phyloP scores from a whole-genome alignment of 2,888 invertebrate species.

The Heliconius charithonia region DNA sequence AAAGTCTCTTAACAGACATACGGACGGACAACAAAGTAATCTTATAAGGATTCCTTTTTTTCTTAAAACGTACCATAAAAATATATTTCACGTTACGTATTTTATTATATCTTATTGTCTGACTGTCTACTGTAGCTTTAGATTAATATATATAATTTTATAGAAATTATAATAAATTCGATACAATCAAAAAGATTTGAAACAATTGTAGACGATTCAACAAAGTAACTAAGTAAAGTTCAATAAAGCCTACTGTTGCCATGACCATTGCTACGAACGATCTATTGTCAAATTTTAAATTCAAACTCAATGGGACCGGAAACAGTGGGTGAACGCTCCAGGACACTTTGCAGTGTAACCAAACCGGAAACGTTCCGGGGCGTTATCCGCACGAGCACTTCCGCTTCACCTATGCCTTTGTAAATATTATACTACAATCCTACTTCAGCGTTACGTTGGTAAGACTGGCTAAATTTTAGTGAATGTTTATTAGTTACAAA shows the following conservation, averaged over 20 bases:
- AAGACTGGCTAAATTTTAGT: no score
- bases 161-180: not conserved
- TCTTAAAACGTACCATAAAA: no score
- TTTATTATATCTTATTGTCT: no score
- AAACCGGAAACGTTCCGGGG: constrained; percentile 35
- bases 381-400: constrained; percentile 36
- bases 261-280: not conserved
- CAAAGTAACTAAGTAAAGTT: not conserved
- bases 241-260: not conserved
- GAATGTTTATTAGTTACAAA: no score
- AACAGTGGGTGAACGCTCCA: constrained; percentile 2
- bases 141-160: not conserved
- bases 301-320: constrained; percentile 24
- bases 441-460: constrained; percentile 7
- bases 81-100: no score
- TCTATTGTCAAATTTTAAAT: constrained; percentile 24
- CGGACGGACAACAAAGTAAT: no score
- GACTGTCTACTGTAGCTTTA: no score
- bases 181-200: not conserved
- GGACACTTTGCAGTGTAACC: constrained; percentile 31
- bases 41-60: no score
- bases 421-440: constrained; percentile 22
- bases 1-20: no score
- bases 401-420: constrained; percentile 32
- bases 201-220: not conserved